Evolutionary conservation across 2,113 vertebrate genomes (phyloP), one percentile per base, ranked within the genome.

Genomic region (Protobothrops flavoviridis): DNA sequence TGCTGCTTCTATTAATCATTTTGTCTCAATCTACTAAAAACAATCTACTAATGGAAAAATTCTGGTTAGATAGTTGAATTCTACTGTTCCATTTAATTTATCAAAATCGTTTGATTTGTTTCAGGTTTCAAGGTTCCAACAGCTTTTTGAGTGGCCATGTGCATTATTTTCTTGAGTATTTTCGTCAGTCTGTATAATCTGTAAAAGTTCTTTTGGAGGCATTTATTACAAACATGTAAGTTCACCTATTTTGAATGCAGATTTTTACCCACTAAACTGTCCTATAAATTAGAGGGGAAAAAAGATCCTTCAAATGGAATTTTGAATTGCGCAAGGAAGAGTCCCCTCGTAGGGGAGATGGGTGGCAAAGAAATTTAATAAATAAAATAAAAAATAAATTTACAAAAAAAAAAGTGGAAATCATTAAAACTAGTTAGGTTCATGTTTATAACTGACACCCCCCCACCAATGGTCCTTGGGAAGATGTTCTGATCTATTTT

Each of bases 191-290:
- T 94, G 90, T 91, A 43, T 50, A 94, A 90, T 93, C 45, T 3
- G 3, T 59, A 92, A 52, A 92, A 52, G 85, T 39, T 59, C 50
- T 39, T 56, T 81, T 89, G 56, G 93, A 92, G 90, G 53, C 3
- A 0, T 85, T 1, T 53, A 45, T 21, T 2, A 88, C 87, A 53
- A 53, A 88, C 53, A 56, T 11, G 24, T 39, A 74, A n/a, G 45
- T 57, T 88, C 21, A 64, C 0, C 87, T 88, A 21, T 90, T 89
- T 0, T 17, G 0, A 0, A 0, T 48, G 20, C 52, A 20, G 33
- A 0, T 88, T 93, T 21, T 23, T 23, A 21, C 12, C 52, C 2
- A 0, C 0, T 0, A 24, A 43, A 48, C 29, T 86, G 0, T 91
- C 87, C 74, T 92, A 33, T 39, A 74, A 95, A 69, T 1, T 69